Conservation (phyloP, 1,140 invertebrate genomes). For the Sesamia nonagrioides region DNA sequence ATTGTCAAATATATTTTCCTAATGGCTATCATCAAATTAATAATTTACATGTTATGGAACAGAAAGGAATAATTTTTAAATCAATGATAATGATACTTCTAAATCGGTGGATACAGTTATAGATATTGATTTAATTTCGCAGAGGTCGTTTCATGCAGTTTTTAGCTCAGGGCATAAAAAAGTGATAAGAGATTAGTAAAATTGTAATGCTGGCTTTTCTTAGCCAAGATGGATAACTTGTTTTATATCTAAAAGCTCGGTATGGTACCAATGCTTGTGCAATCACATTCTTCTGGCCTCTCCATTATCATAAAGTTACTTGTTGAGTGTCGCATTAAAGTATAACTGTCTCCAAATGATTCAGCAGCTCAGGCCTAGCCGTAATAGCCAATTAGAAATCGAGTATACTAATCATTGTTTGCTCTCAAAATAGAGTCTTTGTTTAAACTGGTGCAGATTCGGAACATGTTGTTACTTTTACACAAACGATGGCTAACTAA, state of each 20-base stretch:
- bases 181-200: neutral
- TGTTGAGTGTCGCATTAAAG: neutral
- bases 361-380: no score
- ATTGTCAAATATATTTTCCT: constrained; percentile 39
- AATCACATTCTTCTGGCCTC: neutral
- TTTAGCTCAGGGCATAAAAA: neutral
- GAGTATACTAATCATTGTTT: constrained; percentile 1
- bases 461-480: neutral
- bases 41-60: constrained; percentile 6
- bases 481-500: constrained; percentile 21
- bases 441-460: neutral
- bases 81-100: constrained; percentile 13
- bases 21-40: constrained; percentile 28
- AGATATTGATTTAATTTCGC: neutral
- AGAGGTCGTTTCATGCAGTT: neutral
- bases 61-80: constrained; percentile 19
- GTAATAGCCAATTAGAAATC: neutral
- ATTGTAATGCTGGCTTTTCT: neutral
- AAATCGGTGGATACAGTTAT: neutral
- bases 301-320: neutral
- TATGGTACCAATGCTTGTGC: neutral
- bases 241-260: neutral
- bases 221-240: neutral
- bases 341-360: neutral
- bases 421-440: neutral